A percentile compares a stretch with the other conserved stretches of the same genome.
Evolutionary conservation across 2,797 vertebrate genomes (phyloP).

Genomic region (Enteromius mattozi): DNA sequence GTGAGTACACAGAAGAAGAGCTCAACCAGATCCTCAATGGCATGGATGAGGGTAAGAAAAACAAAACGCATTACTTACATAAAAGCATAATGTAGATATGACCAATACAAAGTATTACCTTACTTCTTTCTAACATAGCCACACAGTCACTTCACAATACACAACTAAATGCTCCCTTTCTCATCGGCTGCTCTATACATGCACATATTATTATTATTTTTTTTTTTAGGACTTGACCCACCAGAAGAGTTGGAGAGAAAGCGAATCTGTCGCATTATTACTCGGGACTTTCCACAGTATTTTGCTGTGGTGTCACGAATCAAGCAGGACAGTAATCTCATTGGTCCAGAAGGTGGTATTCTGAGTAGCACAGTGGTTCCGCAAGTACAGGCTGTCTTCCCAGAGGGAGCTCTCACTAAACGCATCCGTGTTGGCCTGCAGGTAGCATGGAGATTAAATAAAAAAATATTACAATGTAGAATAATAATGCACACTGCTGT

Average conservation of each 20-base stretch:
- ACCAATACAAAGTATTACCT: background rate
- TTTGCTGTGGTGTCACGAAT: slow-evolving; percentile 96
- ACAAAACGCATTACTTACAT: background rate
- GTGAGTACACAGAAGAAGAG: slow-evolving; percentile 93
- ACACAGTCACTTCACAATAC: background rate
- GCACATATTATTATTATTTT: background rate
- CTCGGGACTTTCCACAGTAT: slow-evolving; percentile 96
- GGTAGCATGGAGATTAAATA: slow-evolving; percentile 73
- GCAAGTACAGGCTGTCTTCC: slow-evolving; percentile 96
- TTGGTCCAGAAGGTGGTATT: slow-evolving; percentile 95
- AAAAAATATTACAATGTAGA: background rate
- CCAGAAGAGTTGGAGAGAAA: slow-evolving; percentile 94
- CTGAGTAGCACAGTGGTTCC: slow-evolving; percentile 96
- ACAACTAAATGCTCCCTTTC: background rate
- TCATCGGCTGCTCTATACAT: background rate
- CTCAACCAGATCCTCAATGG: slow-evolving; percentile 96
- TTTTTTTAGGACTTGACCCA: slow-evolving; percentile 86
- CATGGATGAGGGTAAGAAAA: slow-evolving; percentile 91
- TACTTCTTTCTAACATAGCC: background rate
- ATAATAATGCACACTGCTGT: background rate
- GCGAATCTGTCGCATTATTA: slow-evolving; percentile 95
- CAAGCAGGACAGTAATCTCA: slow-evolving; percentile 96
- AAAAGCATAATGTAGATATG: background rate
- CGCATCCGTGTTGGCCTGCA: slow-evolving; percentile 95
- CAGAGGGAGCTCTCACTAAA: slow-evolving; percentile 96